Evolutionary conservation across 30 jellyfish, hydroid and myxozoan genomes (phyloP).

Genomic region (Aurelia coerulea): DNA sequence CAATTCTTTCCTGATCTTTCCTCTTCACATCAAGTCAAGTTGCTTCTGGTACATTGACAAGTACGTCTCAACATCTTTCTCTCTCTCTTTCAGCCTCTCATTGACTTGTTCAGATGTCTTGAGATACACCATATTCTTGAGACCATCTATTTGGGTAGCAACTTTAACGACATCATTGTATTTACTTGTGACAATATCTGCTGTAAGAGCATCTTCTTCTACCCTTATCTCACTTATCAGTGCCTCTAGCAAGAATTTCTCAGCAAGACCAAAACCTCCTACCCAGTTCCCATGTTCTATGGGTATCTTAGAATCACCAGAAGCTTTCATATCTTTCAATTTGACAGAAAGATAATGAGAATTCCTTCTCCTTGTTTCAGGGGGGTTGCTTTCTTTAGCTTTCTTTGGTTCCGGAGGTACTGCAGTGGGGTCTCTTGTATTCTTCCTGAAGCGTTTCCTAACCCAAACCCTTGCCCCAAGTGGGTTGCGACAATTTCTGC

Average conservation of each 20-base stretch:
- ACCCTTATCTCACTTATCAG: conserved; percentile 84
- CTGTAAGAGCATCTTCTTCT: conserved; percentile 84
- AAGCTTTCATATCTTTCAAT: conserved; percentile 60
- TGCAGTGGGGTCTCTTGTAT: not conserved
- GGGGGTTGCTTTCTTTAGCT: conserved; percentile 10
- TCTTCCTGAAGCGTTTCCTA: conserved; percentile 7
- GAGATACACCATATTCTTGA: conserved; percentile 50
- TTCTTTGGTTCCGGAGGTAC: not conserved
- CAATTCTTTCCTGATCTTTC: too few species aligned
- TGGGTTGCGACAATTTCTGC: conserved; percentile 85
- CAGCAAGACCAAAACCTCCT: conserved; percentile 80
- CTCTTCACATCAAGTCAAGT: conserved; percentile 50
- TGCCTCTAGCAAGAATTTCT: conserved; percentile 86
- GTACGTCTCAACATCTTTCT: conserved; percentile 85
- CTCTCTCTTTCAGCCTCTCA: conserved; percentile 84
- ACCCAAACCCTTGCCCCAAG: conserved; percentile 80
- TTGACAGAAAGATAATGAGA: conserved; percentile 72
- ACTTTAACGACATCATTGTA: conserved; percentile 80
- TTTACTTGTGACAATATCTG: conserved; percentile 79
- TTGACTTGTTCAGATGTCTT: conserved; percentile 80
- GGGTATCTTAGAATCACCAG: conserved; percentile 56
- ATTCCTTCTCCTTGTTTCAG: conserved; percentile 72
- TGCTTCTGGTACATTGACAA: conserved; percentile 82
- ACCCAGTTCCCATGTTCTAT: conserved; percentile 75
- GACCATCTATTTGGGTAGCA: conserved; percentile 62